phyloP scores from a whole-genome alignment of 1,140 invertebrate genomes.

The Lepidurus packardi region DNA sequence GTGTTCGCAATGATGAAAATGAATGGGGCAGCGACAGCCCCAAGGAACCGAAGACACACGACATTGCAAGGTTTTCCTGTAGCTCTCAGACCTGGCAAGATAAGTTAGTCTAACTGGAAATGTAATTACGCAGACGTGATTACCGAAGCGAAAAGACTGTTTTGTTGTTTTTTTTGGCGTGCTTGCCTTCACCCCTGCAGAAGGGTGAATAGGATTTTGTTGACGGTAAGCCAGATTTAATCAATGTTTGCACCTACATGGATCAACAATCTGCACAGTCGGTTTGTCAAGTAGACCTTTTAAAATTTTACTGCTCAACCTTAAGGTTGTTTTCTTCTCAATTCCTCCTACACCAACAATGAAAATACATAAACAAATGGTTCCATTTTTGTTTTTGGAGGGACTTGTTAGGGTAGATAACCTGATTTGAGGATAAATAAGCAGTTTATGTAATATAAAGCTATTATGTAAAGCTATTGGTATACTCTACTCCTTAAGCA shows the following conservation, averaged over 20 bases:
- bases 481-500: neutral
- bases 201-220: neutral
- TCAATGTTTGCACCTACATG: neutral
- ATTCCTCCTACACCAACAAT: too few relatives aligned
- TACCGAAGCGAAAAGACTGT: neutral
- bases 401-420: too few relatives aligned
- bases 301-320: too few relatives aligned
- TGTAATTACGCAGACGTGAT: slow-evolving; percentile 17
- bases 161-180: neutral
- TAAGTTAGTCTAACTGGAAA: slow-evolving; percentile 7
- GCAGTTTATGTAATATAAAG: too few relatives aligned
- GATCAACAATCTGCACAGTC: too few relatives aligned
- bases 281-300: too few relatives aligned
- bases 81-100: slow-evolving; percentile 20
- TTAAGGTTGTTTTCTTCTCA: too few relatives aligned
- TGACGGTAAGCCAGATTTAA: neutral
- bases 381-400: too few relatives aligned
- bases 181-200: neutral
- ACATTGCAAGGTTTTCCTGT: neutral
- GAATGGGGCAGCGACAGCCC: slow-evolving; percentile 16
- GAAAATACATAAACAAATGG: too few relatives aligned
- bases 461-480: slow-evolving; percentile 18
- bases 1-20: slow-evolving; percentile 12
- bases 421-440: too few relatives aligned
- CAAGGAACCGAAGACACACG: neutral